Evolutionary conservation across 2,888 invertebrate species (phyloP).

Genomic region (Athripsodes cinereus): DNA sequence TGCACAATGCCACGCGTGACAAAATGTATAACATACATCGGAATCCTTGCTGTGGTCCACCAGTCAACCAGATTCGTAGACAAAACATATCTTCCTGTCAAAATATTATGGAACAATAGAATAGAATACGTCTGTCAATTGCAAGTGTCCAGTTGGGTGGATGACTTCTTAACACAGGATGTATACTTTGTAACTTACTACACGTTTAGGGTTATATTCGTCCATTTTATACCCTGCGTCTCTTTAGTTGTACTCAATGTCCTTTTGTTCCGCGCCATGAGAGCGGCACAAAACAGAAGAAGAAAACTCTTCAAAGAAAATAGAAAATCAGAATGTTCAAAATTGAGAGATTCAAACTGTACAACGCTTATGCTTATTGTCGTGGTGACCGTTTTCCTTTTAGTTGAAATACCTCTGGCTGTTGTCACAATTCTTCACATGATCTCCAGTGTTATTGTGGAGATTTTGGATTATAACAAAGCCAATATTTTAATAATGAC

Average conservation of each 20-base stretch:
- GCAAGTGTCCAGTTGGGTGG: slow-evolving; percentile 64
- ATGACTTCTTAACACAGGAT: slow-evolving; percentile 57
- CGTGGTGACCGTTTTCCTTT: slow-evolving; percentile 76
- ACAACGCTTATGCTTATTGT: slow-evolving; percentile 85
- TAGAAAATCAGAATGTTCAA: slow-evolving; percentile 71
- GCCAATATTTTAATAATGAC: slow-evolving; percentile 73
- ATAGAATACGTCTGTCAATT: slow-evolving; percentile 61
- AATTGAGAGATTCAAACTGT: slow-evolving; percentile 72
- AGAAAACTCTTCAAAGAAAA: slow-evolving; percentile 73
- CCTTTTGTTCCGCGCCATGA: slow-evolving; percentile 78
- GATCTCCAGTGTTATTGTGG: slow-evolving; percentile 64
- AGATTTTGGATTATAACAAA: slow-evolving; percentile 69
- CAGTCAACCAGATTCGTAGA: slow-evolving; percentile 83
- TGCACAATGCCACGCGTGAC: slow-evolving; percentile 68
- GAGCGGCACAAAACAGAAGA: slow-evolving; percentile 73
- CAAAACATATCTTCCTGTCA: slow-evolving; percentile 52
- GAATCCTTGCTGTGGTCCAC: slow-evolving; percentile 71
- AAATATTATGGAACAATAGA: slow-evolving; percentile 64
- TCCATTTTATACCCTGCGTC: slow-evolving; percentile 87
- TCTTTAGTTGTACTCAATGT: slow-evolving; percentile 84
- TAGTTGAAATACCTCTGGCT: slow-evolving; percentile 79
- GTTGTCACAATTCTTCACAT: slow-evolving; percentile 80
- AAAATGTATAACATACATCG: slow-evolving; percentile 73
- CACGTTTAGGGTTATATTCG: slow-evolving; percentile 82
- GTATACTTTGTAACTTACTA: slow-evolving; percentile 78